These are phyloP conservation scores for Synergus laeviventris DNA, from an alignment of 2,888 invertebrate genomes.

Conservation along the genomic window DNA sequence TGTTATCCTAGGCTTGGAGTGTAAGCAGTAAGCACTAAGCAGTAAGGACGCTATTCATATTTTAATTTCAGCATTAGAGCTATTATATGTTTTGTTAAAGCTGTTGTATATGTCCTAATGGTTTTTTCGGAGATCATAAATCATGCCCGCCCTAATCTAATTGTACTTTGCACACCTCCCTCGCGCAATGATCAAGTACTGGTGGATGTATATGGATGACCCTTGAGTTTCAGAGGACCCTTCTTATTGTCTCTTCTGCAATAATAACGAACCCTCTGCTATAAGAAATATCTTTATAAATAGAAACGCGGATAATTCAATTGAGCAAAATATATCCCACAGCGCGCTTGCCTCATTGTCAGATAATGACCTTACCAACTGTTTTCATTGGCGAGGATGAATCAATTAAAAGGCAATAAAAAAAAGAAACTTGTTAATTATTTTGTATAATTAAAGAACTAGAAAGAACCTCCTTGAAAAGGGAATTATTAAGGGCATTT, in stretches of 20 bases:
- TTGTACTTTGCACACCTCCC: constrained; percentile 11
- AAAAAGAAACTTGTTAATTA: constrained; percentile 6
- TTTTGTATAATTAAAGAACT: neutral
- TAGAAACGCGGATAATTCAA: constrained; percentile 33
- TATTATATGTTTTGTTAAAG: neutral
- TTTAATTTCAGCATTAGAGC: neutral
- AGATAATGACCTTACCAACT: constrained; percentile 32
- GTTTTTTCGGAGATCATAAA: constrained; percentile 25
- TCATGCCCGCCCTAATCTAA: constrained; percentile 18
- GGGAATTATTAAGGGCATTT: too few relatives aligned
- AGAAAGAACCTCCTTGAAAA: neutral
- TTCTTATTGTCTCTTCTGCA: constrained; percentile 27
- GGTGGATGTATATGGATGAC: constrained; percentile 1
- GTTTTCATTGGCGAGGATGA: constrained; percentile 1
- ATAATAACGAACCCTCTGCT: constrained; percentile 32
- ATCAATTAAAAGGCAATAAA: constrained; percentile 1
- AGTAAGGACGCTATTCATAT: neutral
- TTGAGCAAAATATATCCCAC: constrained; percentile 15
- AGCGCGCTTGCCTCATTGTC: constrained; percentile 1
- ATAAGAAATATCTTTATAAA: constrained; percentile 31
- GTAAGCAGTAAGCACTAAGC: neutral
- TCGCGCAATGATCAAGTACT: constrained; percentile 1
- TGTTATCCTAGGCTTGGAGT: neutral
- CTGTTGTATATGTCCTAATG: neutral
- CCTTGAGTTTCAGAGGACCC: constrained; percentile 21